These are phyloP conservation scores for Urosaurus nigricauda DNA, from an alignment of 2,797 vertebrate species.

Conservation along the genomic window DNA sequence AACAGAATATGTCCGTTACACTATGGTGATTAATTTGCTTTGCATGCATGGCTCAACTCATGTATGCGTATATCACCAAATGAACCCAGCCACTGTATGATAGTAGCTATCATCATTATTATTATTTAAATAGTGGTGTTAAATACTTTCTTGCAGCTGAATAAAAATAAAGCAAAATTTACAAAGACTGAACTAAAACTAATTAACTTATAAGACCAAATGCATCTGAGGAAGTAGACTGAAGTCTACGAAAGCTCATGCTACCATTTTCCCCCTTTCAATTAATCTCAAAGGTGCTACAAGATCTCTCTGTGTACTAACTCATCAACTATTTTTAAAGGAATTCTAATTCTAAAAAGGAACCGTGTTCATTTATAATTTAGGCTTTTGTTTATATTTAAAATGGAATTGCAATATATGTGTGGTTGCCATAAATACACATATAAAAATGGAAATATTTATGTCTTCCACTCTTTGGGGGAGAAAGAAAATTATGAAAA, in stretches of 20 bases:
- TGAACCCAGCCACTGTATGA: no score
- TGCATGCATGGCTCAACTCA: no score
- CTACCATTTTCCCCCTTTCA: no score
- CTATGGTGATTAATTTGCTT: no score
- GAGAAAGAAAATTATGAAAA: not conserved
- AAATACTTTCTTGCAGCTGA: conserved; percentile 4
- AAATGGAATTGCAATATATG: not conserved
- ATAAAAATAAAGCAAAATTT: conserved; percentile 23
- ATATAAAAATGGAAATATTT: not conserved
- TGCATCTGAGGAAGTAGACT: no score
- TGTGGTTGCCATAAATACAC: not conserved
- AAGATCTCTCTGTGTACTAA: not conserved
- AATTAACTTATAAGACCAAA: not conserved
- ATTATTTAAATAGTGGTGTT: not conserved
- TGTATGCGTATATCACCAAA: no score
- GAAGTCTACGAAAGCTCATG: no score
- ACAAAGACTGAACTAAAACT: not conserved
- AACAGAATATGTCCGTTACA: no score
- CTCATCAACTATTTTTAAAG: not conserved
- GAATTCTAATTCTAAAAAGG: not conserved
- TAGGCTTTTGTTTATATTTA: not conserved
- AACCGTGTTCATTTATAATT: not conserved
- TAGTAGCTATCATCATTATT: no score
- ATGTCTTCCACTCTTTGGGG: not conserved
- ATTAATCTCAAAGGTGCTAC: no score